Percentiles rank a stretch among this genome's conserved stretches.
These are phyloP conservation scores for Spheniscus humboldti DNA, from an alignment of 2,797 vertebrate species.

Conservation along the genomic window DNA sequence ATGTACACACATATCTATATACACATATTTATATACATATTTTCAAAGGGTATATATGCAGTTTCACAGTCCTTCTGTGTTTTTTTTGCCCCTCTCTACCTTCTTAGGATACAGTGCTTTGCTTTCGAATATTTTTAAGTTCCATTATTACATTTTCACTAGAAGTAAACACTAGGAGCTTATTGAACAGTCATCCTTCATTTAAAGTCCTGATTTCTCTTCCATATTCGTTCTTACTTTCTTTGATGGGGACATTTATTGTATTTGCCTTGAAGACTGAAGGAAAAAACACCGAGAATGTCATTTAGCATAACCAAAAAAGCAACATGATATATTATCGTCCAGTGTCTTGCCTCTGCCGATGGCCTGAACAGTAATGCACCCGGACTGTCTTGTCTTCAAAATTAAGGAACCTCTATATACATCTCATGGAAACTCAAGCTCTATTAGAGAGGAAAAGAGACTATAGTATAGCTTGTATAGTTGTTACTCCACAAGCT, in stretches of 20 bases:
- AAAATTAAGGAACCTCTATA: background rate
- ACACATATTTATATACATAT: background rate
- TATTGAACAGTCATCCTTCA: background rate
- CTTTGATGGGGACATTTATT: constrained; percentile 24
- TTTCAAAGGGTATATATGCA: background rate
- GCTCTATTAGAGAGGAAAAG: background rate
- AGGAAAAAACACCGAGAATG: background rate
- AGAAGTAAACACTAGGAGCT: constrained; percentile 8
- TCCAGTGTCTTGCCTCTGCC: background rate
- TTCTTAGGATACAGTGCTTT: background rate
- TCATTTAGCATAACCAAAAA: background rate
- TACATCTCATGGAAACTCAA: background rate
- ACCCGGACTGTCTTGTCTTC: background rate
- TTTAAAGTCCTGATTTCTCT: constrained; percentile 28
- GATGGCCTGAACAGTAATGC: background rate
- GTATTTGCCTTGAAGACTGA: constrained; percentile 24
- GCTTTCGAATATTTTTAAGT: background rate
- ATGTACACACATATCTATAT: background rate
- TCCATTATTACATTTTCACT: constrained; percentile 11
- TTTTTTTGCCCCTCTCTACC: background rate
- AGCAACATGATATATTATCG: background rate
- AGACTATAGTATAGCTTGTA: background rate
- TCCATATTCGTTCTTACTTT: constrained; percentile 28
- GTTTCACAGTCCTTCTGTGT: background rate
- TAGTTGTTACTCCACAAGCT: background rate